Base-by-base conservation (phyloP, 2,888 invertebrate species). In the Graphium colonna region DNA sequence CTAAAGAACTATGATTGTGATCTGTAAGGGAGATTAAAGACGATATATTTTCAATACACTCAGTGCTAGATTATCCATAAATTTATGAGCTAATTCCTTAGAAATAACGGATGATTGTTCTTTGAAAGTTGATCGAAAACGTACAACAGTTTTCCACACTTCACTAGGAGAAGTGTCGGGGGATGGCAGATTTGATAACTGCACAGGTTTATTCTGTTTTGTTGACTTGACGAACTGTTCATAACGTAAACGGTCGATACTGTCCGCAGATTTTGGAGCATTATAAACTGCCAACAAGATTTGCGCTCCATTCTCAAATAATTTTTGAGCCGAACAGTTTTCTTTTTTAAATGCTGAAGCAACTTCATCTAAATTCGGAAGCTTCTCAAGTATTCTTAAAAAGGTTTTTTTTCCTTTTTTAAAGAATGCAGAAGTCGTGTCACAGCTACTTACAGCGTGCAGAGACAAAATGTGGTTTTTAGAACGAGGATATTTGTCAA, bases 151-250 rank as follows among this genome's bases (percentile, higher is more conserved):
- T n/a, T n/a, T n/a, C n/a, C n/a, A n/a, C n/a, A n/a, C n/a, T n/a
- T n/a, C n/a, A n/a, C n/a, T n/a, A n/a, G n/a, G n/a, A n/a, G n/a
- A n/a, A n/a, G n/a, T n/a, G n/a, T n/a, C n/a, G n/a, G n/a, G n/a
- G n/a, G n/a, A n/a, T n/a, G n/a, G n/a, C n/a, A n/a, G n/a, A n/a
- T n/a, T n/a, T n/a, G n/a, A n/a, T n/a, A n/a, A n/a, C n/a, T n/a
- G n/a, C n/a, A n/a, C n/a, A n/a, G 52, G 66, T 69, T 64, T 69
- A 62, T 67, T 64, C 28, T 67, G 64, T 61, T 64, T 71, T 62
- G 66, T 66, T 52, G 58, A 69, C 57, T 67, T 33, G 33, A 33
- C 33, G 33, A 5, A 68, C 47, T 63, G 58, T 15, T 13, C 38
- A 17, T 54, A 49, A 54, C 57, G 60, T 57, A 55, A 52, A 60